Base-by-base conservation (phyloP, 2,113 vertebrate species). In the Tapirus terrestris region DNA sequence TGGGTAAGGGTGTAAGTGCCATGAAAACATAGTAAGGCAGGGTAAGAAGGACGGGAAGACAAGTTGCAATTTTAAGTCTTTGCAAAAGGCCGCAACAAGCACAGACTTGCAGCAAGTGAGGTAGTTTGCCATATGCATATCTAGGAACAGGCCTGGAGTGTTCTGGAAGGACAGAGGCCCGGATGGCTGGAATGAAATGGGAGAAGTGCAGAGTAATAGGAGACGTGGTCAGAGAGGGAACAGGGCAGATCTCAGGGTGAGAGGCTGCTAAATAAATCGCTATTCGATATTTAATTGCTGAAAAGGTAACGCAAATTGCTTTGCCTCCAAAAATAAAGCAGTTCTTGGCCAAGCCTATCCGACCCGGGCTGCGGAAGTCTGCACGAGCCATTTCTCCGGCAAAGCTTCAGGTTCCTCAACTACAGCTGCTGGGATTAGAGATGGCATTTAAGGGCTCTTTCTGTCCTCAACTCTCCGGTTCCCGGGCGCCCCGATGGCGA, bases 261-360 rank as follows among this genome's bases (percentile, higher is more conserved):
- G 3, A 88, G n/a, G 13, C n/a, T 92, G 39, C 25, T 76, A 60
- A 77, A 82, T 23, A 76, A 53, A 70, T 36, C 5, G 29, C 36
- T 61, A 51, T n/a, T 83, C 36, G 51, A 61, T 39, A 80, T n/a
- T 51, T 91, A 75, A 33, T 23, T 56, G 36, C 81, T 81, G 73
- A 70, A 75, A 87, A 95, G 21, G 48, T 51, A 83, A 93, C 36
- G 11, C 7, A 89, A 48, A 36, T 23, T 45, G 58, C 61, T 84
- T 95, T 83, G 39, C n/a, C 45, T 53, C 61, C 67, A 76, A 96
- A 25, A 85, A 93, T n/a, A 79, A 89, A 85, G 39, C 9, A 23
- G 39, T 53, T 33, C 68, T 73, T 53, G 80, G 25, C 27, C 79
- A 13, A 82, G 36, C 3, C 36, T 48, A 68, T 56, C 72, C 0